Evolutionary conservation across 2,113 vertebrate genomes (phyloP), one percentile per base, ranked within the genome.

Genomic region (Perca flavescens): DNA sequence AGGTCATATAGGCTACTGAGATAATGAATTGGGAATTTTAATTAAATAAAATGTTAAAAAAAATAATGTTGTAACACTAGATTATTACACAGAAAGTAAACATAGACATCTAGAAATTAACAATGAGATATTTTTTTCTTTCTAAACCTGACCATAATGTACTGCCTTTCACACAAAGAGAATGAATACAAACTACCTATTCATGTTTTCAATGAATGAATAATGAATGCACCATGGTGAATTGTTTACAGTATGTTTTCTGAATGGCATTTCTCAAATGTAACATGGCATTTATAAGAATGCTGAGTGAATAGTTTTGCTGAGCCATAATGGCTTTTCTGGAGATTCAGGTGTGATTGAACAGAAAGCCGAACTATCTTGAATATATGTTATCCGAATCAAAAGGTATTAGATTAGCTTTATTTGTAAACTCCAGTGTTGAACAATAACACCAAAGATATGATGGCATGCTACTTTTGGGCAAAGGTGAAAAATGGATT

Each of bases 381-480:
- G 40, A 36, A 62, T 6, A 40, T 69, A 15, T 72, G 22, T 46
- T 74, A 61, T 65, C 58, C 73, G 56, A 77, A 79, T 77, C 19
- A 85, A 73, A 21, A 60, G 40, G 43, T 19, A 19, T 40, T 13
- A 62, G 77, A 74, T 76, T 61, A 53, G 53, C 31, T 80, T 60
- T 77, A 56, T 83, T 67, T 46, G 22, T 71, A 80, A 50, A 67
- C 57, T 75, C 28, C 34, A 46, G 17, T 19, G 64, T 22, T 82
- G 69, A 92, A 92, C 90, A 88, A 91, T 90, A 84, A 34, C 46
- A 74, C 74, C 54, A 72, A 73, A 81, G 64, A 89, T 71, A 80
- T 77, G 80, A 85, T 84, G 72, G 40, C 56, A 79, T 84, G 78
- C 79, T 49, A 17, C 22, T 78, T 60, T 25, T 56, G 91, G 79